Base-by-base conservation (phyloP, 2,888 invertebrate genomes). In the Aproaerema taeniolella region DNA sequence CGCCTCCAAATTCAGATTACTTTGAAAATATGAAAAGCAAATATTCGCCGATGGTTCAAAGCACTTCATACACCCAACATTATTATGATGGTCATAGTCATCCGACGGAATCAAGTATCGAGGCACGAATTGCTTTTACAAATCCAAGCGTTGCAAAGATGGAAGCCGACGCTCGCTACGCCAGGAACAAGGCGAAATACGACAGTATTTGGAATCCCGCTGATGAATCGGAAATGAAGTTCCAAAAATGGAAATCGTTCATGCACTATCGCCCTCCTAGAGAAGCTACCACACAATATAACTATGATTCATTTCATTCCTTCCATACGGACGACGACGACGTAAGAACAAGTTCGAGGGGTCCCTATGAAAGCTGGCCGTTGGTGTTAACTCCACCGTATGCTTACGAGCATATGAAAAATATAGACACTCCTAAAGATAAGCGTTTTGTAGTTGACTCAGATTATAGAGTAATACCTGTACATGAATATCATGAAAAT, bases 261-360 rank as follows among this genome's bases (percentile, higher is more conserved):
- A 68, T 68, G 64, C 50, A 67, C 39, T 67, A 66, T 38, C 47
- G 50, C n/a, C 60, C 62, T n/a, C 49, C 62, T 20, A n/a, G 26
- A 11, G 50, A 46, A 1, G 38, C 28, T 24, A 11, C 33, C 5
- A 49, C 45, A n/a, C 56, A 67, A 15, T 39, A 53, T 11, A 38
- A 47, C 6, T 61, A 59, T 34, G 50, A 50, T 10, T 53, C 57
- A 9, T 40, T 44, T 10, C 46, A 50, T 6, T 58, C 67, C 7
- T 75, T 68, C 39, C 66, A 61, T 12, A 47, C 60, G 4, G 79
- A 83, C 32, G 70, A 76, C 24, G 71, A 81, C 30, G 80, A 83
- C 39, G 41, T 81, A 2, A 67, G 72, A 47, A 70, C 67, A 1
- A 72, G 67, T 46, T 62, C 67, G 9, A 60, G 62, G 46, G 63